These are phyloP conservation scores for Mus caroli DNA, from an alignment of 2,797 vertebrate species.

Conservation along the genomic window DNA sequence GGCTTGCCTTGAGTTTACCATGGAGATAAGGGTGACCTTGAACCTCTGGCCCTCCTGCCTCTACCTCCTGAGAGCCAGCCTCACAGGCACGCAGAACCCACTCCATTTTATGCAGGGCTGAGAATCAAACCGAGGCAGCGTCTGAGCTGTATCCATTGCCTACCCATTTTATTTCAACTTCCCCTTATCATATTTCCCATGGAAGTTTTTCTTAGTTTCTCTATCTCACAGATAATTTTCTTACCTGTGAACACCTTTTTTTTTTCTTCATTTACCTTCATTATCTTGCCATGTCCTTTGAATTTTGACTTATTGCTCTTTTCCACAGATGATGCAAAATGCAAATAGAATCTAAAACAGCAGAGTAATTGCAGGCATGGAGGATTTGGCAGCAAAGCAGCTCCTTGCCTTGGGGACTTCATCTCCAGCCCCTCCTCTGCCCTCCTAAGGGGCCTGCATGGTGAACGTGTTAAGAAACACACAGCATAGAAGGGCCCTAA, in stretches of 20 bases:
- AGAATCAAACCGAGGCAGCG: background rate
- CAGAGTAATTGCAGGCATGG: conserved; percentile 34
- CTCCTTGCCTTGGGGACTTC: conserved; percentile 33
- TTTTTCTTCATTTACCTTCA: background rate
- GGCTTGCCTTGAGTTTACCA: background rate
- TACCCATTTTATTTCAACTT: background rate
- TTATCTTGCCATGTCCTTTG: conserved; percentile 28
- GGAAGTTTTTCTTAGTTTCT: background rate
- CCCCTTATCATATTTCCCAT: background rate
- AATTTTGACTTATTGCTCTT: conserved; percentile 36
- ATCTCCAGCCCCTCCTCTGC: conserved; percentile 35
- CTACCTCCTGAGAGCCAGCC: background rate
- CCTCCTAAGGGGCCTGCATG: background rate
- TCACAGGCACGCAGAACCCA: background rate
- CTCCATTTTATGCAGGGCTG: background rate
- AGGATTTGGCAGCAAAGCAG: background rate
- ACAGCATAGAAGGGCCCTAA: conserved; percentile 80
- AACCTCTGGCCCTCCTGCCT: background rate
- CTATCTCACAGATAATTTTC: background rate
- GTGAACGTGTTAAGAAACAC: conserved; percentile 81
- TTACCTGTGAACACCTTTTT: background rate
- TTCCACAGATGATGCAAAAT: conserved; percentile 58
- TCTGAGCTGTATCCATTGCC: background rate
- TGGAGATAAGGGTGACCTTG: background rate
- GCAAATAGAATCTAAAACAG: conserved; percentile 13